Base-by-base conservation (phyloP, 2,797 vertebrate species). In the Pelodytes ibericus region DNA sequence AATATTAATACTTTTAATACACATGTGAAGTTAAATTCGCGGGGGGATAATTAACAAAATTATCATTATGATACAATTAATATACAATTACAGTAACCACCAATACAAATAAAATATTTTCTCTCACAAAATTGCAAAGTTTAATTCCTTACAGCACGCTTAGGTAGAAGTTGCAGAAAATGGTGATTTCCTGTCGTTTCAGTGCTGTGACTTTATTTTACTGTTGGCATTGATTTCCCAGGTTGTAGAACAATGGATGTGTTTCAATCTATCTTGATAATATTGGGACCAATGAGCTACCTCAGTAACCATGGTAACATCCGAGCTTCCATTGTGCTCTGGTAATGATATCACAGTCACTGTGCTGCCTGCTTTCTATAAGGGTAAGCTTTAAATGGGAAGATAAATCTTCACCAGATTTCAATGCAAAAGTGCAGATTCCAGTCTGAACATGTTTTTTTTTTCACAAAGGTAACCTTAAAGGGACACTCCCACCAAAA, bases 191-290 rank as follows among this genome's bases (percentile, higher is more conserved):
- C 72, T 66, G 22, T 64, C 6, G 77, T 80, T 33, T 31, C 22
- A 49, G 5, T 3, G 41, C 53, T 33, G 30, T 15, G 58, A 44
- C 24, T 44, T 61, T 74, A 63, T 65, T 67, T 41, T 62, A 60
- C 24, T 30, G 62, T 56, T 47, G 33, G 33, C 70, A 78, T 73
- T 79, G 71, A 79, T 79, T 73, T 79, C 77, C 64, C 77, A 79
- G 56, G 62, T 73, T 69, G 66, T 74, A 79, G 64, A 78, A 74
- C 77, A 79, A 79, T 69, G 60, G 71, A 74, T 57, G 58, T 26
- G 53, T 73, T 79, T 79, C 71, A 73, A 73, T 79, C 64, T 41
- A 63, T 79, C 69, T 66, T 72, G 69, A 68, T 73, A 61, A 72
- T 68, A 78, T 68, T 72, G 76, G 30, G 69, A 69, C 47, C 71